Base-by-base conservation (phyloP, 2,797 vertebrate species). In the Scarus forsteni region DNA sequence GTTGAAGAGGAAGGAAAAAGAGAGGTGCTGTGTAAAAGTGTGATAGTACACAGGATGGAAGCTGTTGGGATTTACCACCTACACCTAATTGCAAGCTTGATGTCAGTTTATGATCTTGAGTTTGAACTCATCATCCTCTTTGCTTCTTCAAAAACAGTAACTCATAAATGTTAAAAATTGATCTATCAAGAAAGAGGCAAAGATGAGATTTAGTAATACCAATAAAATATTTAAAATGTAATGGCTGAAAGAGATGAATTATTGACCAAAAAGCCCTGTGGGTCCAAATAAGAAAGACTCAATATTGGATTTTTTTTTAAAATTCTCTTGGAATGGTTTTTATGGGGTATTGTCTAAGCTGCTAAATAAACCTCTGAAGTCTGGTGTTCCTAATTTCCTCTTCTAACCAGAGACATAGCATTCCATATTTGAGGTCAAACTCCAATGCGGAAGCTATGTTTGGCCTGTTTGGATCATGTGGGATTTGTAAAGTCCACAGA, bases 401-500 rank as follows among this genome's bases (percentile, higher is more conserved):
- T 61, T 73, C 38, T 10, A 39, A 70, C 49, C 49, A 49, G 13
- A 49, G 12, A n/a, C 60, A 60, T 49, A 74, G 56, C 60, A 35
- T 13, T 73, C 54, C 42, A 69, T 69, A 82, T 90, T 86, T 88
- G 71, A 88, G 85, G 89, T 79, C 81, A 83, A 56, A 81, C 77
- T 84, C 70, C 78, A 76, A 83, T 83, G 66, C 82, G 70, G 62
- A 36, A 48, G 81, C 85, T 89, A 77, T 84, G 81, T 85, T 90
- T 86, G 88, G 84, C 83, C 77, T 65, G 63, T 82, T 70, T 80
- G 77, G 84, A 89, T 88, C 88, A 90, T 66, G 73, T 84, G 90
- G 89, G 87, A 85, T 88, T 85, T 76, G 76, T 66, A 57, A 73
- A 75, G 88, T 89, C 89, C 90, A 73, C 70, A 78, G 87, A 89